Evolutionary conservation across 2,113 vertebrate species (phyloP).

Genomic region (Fulica atra): DNA sequence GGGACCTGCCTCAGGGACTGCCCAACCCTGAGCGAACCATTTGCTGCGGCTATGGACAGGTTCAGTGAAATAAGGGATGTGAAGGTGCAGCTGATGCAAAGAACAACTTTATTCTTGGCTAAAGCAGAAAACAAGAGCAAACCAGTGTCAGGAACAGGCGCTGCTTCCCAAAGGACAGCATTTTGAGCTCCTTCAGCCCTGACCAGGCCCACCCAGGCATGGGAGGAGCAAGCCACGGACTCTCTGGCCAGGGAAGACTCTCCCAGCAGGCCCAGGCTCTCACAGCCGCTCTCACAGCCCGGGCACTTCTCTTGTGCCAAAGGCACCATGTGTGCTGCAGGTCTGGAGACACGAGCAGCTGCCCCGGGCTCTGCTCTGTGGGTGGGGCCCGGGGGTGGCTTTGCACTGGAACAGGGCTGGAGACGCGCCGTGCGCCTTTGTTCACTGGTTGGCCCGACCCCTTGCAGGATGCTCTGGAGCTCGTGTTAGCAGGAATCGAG

Average conservation of each 20-base stretch:
- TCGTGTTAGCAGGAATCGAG: neutral
- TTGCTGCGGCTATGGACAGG: accelerated
- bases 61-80: neutral
- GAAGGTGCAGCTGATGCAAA: neutral
- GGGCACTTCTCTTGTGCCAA: neutral
- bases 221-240: neutral
- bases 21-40: too few species aligned
- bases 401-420: too few species aligned
- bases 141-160: neutral
- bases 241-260: neutral
- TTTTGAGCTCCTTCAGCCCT: neutral
- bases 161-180: neutral
- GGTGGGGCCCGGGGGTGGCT: neutral
- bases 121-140: neutral
- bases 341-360: too few species aligned
- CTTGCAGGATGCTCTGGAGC: neutral
- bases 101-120: neutral
- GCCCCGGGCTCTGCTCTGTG: neutral
- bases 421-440: accelerated
- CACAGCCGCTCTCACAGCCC: neutral
- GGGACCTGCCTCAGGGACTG: neutral
- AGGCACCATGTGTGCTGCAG: neutral
- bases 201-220: too few species aligned
- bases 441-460: neutral
- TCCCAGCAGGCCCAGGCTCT: neutral